Evolutionary conservation across 2,113 vertebrate genomes (phyloP).

Genomic region (Panthera uncia): DNA sequence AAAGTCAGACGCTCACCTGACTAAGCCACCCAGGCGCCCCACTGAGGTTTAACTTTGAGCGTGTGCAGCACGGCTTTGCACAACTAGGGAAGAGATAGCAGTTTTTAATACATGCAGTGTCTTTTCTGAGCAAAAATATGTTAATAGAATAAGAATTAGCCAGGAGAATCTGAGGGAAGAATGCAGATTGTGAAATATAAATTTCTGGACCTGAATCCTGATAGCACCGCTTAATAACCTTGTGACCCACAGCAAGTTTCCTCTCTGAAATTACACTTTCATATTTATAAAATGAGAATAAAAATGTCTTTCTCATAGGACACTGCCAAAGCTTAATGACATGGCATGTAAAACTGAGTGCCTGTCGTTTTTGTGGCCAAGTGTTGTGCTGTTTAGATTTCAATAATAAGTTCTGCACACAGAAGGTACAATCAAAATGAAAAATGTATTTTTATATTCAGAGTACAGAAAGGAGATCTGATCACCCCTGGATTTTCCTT

Average conservation of each 20-base stretch:
- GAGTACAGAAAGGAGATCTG: neutral
- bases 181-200: neutral
- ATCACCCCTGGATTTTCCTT: neutral
- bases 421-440: constrained; percentile 1
- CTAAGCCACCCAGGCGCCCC: too few species aligned
- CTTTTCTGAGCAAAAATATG: constrained; percentile 16
- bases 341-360: neutral
- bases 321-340: neutral
- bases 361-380: neutral
- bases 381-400: neutral
- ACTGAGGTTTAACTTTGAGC: neutral
- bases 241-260: neutral
- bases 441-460: neutral
- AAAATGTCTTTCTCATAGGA: neutral
- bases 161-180: neutral
- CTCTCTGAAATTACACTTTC: neutral
- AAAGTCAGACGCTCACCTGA: too few species aligned
- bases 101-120: neutral
- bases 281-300: neutral
- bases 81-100: neutral
- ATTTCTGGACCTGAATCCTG: constrained; percentile 2
- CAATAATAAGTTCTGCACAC: neutral
- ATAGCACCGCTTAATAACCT: neutral
- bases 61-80: neutral
- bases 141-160: neutral